Evolutionary conservation across 1,140 invertebrate species (phyloP), one percentile per base, ranked within the genome.

Genomic region (Heterodera carotae): DNA sequence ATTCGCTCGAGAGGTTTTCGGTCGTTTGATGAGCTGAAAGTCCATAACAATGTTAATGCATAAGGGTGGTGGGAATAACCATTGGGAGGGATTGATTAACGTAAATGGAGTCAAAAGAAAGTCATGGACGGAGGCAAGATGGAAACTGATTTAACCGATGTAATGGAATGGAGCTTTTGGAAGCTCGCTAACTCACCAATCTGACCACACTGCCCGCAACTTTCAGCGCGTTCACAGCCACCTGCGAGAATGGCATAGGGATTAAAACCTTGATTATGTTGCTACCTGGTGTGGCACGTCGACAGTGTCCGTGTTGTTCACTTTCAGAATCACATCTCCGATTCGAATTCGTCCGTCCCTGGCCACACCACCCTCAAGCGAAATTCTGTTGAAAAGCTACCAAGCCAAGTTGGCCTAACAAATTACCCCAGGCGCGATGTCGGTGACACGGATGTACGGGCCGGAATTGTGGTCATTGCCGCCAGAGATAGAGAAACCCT

Each of bases 171-270:
- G n/a, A n/a, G n/a, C n/a, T n/a, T n/a, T n/a, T n/a, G n/a, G n/a
- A n/a, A n/a, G n/a, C n/a, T n/a, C n/a, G n/a, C n/a, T 10, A 48
- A 82, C 79, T 27, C 29, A 81, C 80, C 39, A 83, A 68, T 43
- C 83, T 69, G 36, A 83, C 82, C 62, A 83, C 83, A 33, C 83
- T 85, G n/a, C 96, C 96, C 75, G 97, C 95, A 86, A 92, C 92
- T 90, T 98, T 98, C 73, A 99, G 91, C 22, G 95, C 95, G 84
- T 98, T 94, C 59, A 98, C 97, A 70, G 97, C 96, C n/a, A 92
- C 39, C 69, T 71, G 33, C 29, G 27, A 43, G 33, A 6, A 69
- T 18, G 27, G 29, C 22, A 31, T 18, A 7, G 5, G 31, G 2
- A 69, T 48, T 27, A 69, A 36, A 12, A 27, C 25, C 2, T 27